phyloP scores from a whole-genome alignment of 1,140 invertebrate genomes.

The Xylocopa sonorina region DNA sequence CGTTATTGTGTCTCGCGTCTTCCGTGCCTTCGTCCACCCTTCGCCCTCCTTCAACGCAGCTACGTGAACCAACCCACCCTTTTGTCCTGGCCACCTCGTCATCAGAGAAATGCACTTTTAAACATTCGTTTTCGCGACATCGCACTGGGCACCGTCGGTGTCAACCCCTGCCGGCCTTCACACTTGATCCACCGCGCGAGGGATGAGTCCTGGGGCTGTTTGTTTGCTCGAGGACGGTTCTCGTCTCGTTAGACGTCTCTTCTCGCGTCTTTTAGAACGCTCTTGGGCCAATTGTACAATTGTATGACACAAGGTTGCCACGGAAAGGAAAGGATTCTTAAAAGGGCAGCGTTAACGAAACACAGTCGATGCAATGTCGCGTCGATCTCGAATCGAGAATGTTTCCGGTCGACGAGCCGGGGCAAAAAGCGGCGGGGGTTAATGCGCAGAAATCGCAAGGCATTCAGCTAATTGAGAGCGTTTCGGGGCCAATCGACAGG shows the following conservation, averaged over 20 bases:
- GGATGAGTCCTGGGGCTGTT: background rate
- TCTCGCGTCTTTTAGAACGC: background rate
- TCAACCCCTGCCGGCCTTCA: background rate
- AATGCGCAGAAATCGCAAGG: background rate
- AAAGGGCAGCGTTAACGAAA: no score
- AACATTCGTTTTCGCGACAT: conserved; percentile 38
- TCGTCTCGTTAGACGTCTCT: conserved; percentile 21
- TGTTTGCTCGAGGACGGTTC: conserved; percentile 12
- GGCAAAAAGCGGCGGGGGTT: background rate
- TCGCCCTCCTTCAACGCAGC: background rate
- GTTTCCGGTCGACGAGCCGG: background rate
- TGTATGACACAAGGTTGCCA: background rate
- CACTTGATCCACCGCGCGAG: conserved; percentile 12
- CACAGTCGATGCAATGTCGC: no score
- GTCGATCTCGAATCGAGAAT: background rate
- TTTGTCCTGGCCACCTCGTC: conserved; percentile 18
- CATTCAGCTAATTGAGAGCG: conserved; percentile 9
- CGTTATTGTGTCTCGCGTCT: conserved; percentile 16
- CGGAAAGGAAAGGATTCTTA: no score
- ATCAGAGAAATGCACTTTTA: conserved; percentile 50
- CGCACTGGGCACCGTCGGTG: background rate
- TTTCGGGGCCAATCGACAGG: conserved; percentile 14
- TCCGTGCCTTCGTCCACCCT: background rate
- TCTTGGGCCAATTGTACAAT: background rate
- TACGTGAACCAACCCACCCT: background rate